Base-by-base conservation (phyloP, 2,113 vertebrate genomes). In the Hypocryptadius cinnamomeus region DNA sequence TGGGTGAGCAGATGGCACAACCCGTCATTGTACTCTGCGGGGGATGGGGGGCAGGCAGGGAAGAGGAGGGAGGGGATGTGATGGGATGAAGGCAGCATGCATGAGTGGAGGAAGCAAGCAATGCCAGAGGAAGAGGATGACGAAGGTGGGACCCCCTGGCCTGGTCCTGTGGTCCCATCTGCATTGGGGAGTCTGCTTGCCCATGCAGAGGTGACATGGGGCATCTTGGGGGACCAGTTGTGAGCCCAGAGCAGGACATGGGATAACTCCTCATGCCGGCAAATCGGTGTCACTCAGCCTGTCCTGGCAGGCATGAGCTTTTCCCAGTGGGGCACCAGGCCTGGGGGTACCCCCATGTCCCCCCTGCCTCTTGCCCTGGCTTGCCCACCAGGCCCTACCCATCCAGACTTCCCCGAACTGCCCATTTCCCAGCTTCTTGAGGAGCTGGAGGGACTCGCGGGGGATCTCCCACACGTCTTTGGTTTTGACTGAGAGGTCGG, bases 361-460 rank as follows among this genome's bases (percentile, higher is more conserved):
- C n/a, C 87, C 65, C 78, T 51, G 25, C 78, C 84, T 10, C 82
- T 64, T 8, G 15, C 85, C 91, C 84, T 64, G 21, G 83, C 84
- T 89, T 64, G 54, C 33, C 84, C 70, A n/a, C 85, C 10, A 1
- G 64, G 85, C 74, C 97, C 91, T 97, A 99, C 98, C 98, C 98
- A 99, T 99, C 98, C 98, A 99, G 94, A 99, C 98, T 98, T 99
- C 98, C 98, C 98, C 98, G 51, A 99, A 99, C 97, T 99, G 98
- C 96, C 98, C 98, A 42, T 99, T 99, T 90, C 98, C 98, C 98
- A 99, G 95, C 96, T 98, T 98, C 97, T 98, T 98, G 98, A 98
- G 98, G 92, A 98, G 98, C 97, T 99, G 98, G 80, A 99, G 98
- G 88, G 98, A 99, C 95, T 99, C 98, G 3, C 98, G 97, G 48